Evolutionary conservation across 2,113 vertebrate species (phyloP), one percentile per base, ranked within the genome.

Genomic region (Corynorhinus townsendii): DNA sequence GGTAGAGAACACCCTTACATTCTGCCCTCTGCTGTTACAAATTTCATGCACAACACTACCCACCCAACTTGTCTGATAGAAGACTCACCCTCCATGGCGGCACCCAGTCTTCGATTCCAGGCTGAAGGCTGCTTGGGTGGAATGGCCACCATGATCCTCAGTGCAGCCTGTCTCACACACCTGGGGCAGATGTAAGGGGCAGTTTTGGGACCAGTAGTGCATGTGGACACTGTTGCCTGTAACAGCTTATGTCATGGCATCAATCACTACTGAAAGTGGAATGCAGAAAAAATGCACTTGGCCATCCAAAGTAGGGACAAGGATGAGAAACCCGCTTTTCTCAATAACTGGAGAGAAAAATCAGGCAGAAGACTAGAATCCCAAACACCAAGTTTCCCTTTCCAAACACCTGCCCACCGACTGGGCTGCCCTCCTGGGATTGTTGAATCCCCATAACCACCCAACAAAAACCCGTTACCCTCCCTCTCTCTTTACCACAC

Each of bases 221-320:
- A 3, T 6, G 7, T 38, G 15, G 33, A 45, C 2, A 6, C 20
- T 4, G 2, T 4, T 1, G 0, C 75, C 38, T 7, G 19, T 38
- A 12, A 49, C 56, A 54, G 33, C 0, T 0, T 1, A 17, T 4
- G 7, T 16, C 6, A 11, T 3, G 68, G 20, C 47, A 1, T 16
- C 35, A 28, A 30, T 59, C 43, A 7, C 22, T 11, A 8, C 68
- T 1, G 0, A 16, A 2, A 3, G 15, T 4, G 11, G 7, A 15
- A 4, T 0, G 16, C 10, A 49, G 69, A 33, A 28, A 35, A 11
- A n/a, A 38, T 3, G 0, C 59, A 11, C 30, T 49, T 9, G 7
- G 69, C 12, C 49, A 0, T 33, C 24, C 33, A 22, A 17, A 22
- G 33, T 0, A 2, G 38, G 14, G 16, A 17, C 38, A 7, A 28